A percentile compares a stretch with the other conserved stretches of the same genome.
phyloP scores from a whole-genome alignment of 1,140 invertebrate species.

The Zaprionus gabonicus region DNA sequence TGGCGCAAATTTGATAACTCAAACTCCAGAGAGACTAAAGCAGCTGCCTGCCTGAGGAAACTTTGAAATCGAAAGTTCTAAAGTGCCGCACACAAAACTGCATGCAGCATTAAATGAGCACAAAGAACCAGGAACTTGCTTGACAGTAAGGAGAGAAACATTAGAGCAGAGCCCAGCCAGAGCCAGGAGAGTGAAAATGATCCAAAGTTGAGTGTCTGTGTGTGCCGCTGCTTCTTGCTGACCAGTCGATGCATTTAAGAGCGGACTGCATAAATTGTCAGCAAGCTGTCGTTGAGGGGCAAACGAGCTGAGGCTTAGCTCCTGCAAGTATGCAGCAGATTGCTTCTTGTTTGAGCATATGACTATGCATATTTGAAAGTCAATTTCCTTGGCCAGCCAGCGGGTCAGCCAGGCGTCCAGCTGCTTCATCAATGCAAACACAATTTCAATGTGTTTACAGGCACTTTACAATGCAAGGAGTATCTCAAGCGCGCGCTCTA shows the following conservation, averaged over 20 bases:
- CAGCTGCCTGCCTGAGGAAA: conserved; percentile 29
- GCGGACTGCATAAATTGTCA: conserved; percentile 59
- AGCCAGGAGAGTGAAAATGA: not conserved
- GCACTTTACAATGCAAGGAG: conserved; percentile 43
- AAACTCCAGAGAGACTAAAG: conserved; percentile 17
- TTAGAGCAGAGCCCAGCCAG: conserved; percentile 39
- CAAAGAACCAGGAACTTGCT: conserved; percentile 49
- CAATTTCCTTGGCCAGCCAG: conserved; percentile 56
- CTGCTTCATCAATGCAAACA: conserved; percentile 67
- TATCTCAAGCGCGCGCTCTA: conserved; percentile 1
- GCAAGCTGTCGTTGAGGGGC: conserved; percentile 41
- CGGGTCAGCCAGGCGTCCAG: conserved; percentile 3
- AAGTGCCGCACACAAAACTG: conserved; percentile 26
- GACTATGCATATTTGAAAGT: conserved; percentile 80
- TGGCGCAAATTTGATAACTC: not conserved
- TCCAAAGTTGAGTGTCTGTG: conserved; percentile 10
- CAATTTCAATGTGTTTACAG: conserved; percentile 75
- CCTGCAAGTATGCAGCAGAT: conserved; percentile 52
- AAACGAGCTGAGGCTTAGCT: conserved; percentile 50
- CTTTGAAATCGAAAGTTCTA: conserved; percentile 38
- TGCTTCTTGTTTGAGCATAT: conserved; percentile 69
- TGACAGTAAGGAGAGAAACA: conserved; percentile 61
- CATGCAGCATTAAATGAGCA: conserved; percentile 37
- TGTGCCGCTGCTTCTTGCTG: conserved; percentile 23
- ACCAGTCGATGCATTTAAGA: conserved; percentile 38